Conservation (phyloP, 2,113 vertebrate species). For the Zingel zingel region DNA sequence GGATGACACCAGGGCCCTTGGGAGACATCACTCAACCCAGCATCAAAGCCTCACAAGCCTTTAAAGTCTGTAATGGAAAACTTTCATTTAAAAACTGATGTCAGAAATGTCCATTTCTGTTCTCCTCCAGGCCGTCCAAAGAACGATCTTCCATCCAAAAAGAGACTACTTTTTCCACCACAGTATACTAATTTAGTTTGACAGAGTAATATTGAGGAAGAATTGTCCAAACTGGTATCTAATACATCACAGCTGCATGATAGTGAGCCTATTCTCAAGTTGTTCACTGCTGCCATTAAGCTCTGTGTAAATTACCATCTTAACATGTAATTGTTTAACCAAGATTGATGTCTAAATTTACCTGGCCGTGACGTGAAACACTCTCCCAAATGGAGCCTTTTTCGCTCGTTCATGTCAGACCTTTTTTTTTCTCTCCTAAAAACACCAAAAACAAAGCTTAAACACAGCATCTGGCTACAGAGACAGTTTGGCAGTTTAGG, state of each 20-base stretch:
- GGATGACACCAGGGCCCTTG: not conserved
- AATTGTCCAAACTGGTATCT: conserved; percentile 40
- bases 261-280: not conserved
- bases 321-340: conserved; percentile 67
- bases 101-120: not conserved
- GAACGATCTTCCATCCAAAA: not conserved
- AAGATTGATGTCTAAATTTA: conserved; percentile 75
- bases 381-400: conserved; percentile 31
- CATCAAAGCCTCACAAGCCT: not conserved
- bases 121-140: not conserved
- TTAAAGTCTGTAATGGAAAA: not conserved
- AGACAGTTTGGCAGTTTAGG: conserved; percentile 76
- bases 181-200: conserved; percentile 31
- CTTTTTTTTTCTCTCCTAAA: conserved; percentile 10
- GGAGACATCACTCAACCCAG: not conserved
- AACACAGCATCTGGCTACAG: conserved; percentile 77
- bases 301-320: conserved; percentile 58
- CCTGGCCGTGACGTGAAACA: conserved; percentile 12
- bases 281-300: conserved; percentile 49
- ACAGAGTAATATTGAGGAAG: conserved; percentile 38
- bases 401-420: conserved; percentile 26
- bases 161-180: not conserved
- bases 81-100: conserved; percentile 1
- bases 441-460: conserved; percentile 60
- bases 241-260: conserved; percentile 46